These are phyloP conservation scores for Odontocolon sp. DNA, from an alignment of 2,888 invertebrate species.

Conservation along the genomic window DNA sequence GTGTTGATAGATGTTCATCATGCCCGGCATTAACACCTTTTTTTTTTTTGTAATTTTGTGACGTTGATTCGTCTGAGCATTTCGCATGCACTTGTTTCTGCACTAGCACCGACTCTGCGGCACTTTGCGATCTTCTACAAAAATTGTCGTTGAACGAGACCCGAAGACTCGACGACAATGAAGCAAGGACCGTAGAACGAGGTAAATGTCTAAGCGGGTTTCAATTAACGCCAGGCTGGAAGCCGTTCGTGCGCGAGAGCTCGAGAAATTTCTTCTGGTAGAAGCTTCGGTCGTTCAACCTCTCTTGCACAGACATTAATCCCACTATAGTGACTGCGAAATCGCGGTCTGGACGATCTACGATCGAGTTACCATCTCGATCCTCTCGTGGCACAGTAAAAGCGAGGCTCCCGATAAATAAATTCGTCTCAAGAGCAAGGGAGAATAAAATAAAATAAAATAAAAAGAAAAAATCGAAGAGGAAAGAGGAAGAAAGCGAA, in stretches of 20 bases:
- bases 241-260: not conserved
- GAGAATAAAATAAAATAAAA: slow-evolving; percentile 6
- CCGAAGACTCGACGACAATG: slow-evolving; percentile 35
- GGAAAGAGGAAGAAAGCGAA: slow-evolving; percentile 6
- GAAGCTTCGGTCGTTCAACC: not conserved
- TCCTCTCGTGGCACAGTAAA: no score
- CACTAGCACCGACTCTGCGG: not conserved
- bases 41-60: not conserved
- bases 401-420: no score
- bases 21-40: slow-evolving; percentile 33
- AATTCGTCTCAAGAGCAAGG: not conserved
- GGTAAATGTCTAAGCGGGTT: slow-evolving; percentile 55
- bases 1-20: slow-evolving; percentile 56
- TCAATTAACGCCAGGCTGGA: slow-evolving; percentile 56
- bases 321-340: no score
- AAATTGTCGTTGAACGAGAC: slow-evolving; percentile 48
- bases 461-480: not conserved
- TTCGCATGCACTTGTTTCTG: not conserved
- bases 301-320: not conserved
- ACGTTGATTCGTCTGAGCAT: slow-evolving; percentile 12
- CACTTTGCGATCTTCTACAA: slow-evolving; percentile 11
- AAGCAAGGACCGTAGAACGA: slow-evolving; percentile 16
- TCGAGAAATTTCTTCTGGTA: slow-evolving; percentile 10
- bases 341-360: no score
- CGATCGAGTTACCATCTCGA: no score